These are phyloP conservation scores for Electrona antarctica DNA, from an alignment of 2,113 vertebrate species.

Conservation along the genomic window DNA sequence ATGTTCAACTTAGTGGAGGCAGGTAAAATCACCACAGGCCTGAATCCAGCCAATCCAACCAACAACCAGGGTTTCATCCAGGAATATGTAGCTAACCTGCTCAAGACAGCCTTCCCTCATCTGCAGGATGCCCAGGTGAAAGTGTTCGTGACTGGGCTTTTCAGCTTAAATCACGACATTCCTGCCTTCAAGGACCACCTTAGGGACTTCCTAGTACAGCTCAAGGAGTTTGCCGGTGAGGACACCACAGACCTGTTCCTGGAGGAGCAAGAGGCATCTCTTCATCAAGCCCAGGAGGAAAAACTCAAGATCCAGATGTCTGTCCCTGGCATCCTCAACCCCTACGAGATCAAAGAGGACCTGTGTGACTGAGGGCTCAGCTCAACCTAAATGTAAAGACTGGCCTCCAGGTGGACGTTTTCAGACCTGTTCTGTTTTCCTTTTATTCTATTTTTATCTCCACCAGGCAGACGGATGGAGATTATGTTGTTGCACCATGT, in stretches of 20 bases:
- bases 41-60: slow-evolving; percentile 88
- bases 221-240: slow-evolving; percentile 99
- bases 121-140: slow-evolving; percentile 99
- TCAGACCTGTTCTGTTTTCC: no score
- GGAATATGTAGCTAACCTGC: slow-evolving; percentile 97
- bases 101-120: slow-evolving; percentile 98
- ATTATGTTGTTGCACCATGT: no score
- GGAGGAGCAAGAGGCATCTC: slow-evolving; percentile 96
- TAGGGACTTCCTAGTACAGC: slow-evolving; percentile 97
- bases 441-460: no score
- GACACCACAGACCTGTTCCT: slow-evolving; percentile 97
- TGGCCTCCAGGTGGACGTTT: slow-evolving; percentile 22
- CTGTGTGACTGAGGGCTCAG: slow-evolving; percentile 91
- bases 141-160: slow-evolving; percentile 98
- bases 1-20: slow-evolving; percentile 99
- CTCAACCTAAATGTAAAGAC: slow-evolving; percentile 52
- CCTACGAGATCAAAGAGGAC: slow-evolving; percentile 99
- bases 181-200: slow-evolving; percentile 98
- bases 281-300: slow-evolving; percentile 98
- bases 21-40: slow-evolving; percentile 90
- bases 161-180: slow-evolving; percentile 99
- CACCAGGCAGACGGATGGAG: no score
- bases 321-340: slow-evolving; percentile 98
- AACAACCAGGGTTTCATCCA: slow-evolving; percentile 97
- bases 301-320: slow-evolving; percentile 99